Evolutionary conservation across 2,888 invertebrate species (phyloP), one percentile per base, ranked within the genome.

Genomic region (Arrhopalites spinosus): DNA sequence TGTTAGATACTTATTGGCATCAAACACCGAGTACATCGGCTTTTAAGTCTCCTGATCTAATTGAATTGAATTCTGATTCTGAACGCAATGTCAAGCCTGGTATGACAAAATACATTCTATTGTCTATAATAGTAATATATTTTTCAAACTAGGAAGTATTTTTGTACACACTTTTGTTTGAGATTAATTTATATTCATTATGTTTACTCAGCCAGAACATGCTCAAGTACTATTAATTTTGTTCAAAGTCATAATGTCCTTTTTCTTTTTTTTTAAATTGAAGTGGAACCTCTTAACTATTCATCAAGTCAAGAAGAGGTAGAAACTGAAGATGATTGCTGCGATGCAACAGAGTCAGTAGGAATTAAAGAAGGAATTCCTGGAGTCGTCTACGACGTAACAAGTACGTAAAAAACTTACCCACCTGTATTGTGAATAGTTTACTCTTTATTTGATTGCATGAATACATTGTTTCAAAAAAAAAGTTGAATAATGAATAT

Each of bases 231-330:
- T 36, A 3, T 36, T 36, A 36, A 36, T 36, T 36, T 7, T 36
- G 3, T 36, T 36, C 11, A 11, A 36, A 3, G 11, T 36, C 5
- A 36, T 11, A 7, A 36, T 36, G 11, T 36, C 3, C 11, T 36
- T 36, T 36, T 11, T 7, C 36, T 36, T 36, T 36, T 36, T 36
- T 36, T 36, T n/a, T n/a, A n/a, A n/a, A n/a, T n/a, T n/a, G n/a
- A n/a, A 81, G 80, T 79, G 15, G 82, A 82, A 68, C 80, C 79
- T 13, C 56, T 78, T 45, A 81, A 82, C 69, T 82, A 81, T 72
- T 82, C 82, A 7, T 82, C 82, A 45, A 82, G 82, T 75, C 82
- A 82, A 74, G 82, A 82, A 56, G 82, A 82, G 73, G 80, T 81
- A 25, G 82, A 82, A 77, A 82, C 82, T 0, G 82, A 82, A 75